Base-by-base conservation (phyloP, 2,797 vertebrate genomes). In the Enteromius viviparus region DNA sequence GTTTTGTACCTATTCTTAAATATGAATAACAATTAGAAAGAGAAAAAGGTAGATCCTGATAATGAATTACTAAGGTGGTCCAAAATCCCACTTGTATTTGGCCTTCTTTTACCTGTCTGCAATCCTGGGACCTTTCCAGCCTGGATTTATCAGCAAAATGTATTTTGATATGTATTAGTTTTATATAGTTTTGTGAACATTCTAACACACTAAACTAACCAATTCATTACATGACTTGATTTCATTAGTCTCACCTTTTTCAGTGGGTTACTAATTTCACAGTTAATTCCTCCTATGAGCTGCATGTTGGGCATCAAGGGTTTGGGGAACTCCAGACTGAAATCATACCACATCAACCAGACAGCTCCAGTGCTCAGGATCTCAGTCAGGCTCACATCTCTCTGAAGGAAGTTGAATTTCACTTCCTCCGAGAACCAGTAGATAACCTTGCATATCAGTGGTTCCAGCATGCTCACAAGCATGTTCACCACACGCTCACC, bases 401-500 rank as follows among this genome's bases (percentile, higher is more conserved):
- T 86, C 55, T 86, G 78, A 17, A 89, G 78, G 75, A 87, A 75
- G 21, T 37, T 76, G 6, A 55, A 76, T 78, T 89, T 89, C 78
- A 92, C 17, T 4, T 0, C 6, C 2, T 92, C 74, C 0, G 75
- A 88, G 0, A 79, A 53, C 71, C 49, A 26, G 11, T 89, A 85
- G 26, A 93, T 62, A 2, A 79, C 1, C 1, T 66, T n/a, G 37
- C 92, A 94, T 2, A 92, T 3, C 1, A 88, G 78, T 4, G 2
- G 58, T 45, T 93, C 32, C 0, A 1, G 0, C 4, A 91, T 7
- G 0, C 87, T 89, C 26, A 91, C 93, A 23, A 97, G 6, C 6
- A 95, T 15, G 45, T 96, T 97, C 85, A 94, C 83, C 21, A 94
- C 78, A 6, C 94, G 91, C 84, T 96, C 89, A 2, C 88, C 80